Evolutionary conservation across 1,140 invertebrate species (phyloP), one percentile per base, ranked within the genome.

Genomic region (Drosophila lacteicornis): DNA sequence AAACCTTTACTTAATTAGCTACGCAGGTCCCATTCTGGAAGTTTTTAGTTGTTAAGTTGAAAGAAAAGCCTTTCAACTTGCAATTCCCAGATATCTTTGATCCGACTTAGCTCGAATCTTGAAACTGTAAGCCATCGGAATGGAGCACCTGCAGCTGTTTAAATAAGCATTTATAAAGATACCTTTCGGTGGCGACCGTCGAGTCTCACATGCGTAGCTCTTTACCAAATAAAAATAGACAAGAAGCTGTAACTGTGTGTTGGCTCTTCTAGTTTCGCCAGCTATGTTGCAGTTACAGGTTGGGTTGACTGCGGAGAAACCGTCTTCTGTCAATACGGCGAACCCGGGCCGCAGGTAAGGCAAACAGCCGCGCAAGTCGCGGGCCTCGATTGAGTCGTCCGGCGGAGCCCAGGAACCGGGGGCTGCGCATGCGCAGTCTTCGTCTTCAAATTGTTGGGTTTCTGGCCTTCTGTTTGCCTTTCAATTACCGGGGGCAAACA

Each of bases 221-320:
- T 84, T 84, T 78, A 84, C 75, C 78, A 77, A 84, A 84, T 46
- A 84, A 66, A 74, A 80, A 84, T 84, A 84, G 77, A 85, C 82
- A 84, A 84, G 81, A 84, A 84, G 81, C 81, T 84, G 81, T 71
- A 84, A 84, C 76, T 84, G 81, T 84, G 59, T 68, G 51, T 73
- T 19, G 27, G 47, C 22, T 19, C 38, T 22, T 43, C 58, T 33
- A 22, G n/a, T 55, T 25, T 49, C 25, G 53, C 42, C 40, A 19
- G 46, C 47, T 15, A 56, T 43, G 42, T 45, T 58, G 57, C 73
- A 79, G 68, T 74, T 58, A 55, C 76, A 78, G 74, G 73, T 76
- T 63, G 75, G 27, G 73, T 71, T 60, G 68, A 22, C 17, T 46
- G 63, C 38, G 78, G 82, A 75, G 74, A 85, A 85, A 85, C 78